Percentiles rank a stretch among this genome's conserved stretches.
These are phyloP conservation scores for Petrocephalus sullivani DNA, from an alignment of 2,797 vertebrate species.

Conservation along the genomic window DNA sequence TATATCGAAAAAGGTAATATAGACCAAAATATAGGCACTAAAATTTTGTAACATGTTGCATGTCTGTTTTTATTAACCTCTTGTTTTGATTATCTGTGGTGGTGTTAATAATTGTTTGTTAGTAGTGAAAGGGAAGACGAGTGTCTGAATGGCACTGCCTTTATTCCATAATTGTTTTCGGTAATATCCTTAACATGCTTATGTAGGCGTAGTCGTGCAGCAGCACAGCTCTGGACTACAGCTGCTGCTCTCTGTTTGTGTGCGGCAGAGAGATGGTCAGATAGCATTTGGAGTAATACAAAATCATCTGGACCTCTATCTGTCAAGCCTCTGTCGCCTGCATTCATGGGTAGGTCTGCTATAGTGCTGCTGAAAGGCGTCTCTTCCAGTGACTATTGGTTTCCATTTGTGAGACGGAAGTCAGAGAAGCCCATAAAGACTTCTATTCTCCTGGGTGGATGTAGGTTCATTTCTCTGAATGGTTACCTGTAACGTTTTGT, in stretches of 20 bases:
- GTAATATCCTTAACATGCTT: background rate
- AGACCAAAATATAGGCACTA: slow-evolving; percentile 39
- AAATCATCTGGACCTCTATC: background rate
- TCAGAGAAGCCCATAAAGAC: background rate
- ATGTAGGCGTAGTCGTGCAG: slow-evolving; percentile 8
- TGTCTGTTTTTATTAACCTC: slow-evolving; percentile 24
- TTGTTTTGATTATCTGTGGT: slow-evolving; percentile 42
- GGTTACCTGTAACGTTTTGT: slow-evolving; percentile 10
- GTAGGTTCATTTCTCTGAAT: background rate
- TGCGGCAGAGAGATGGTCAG: slow-evolving; percentile 17
- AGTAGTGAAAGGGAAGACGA: background rate
- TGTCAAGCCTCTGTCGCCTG: background rate
- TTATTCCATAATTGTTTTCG: background rate
- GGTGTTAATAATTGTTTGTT: slow-evolving; percentile 25
- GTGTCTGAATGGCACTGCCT: background rate
- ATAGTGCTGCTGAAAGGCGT: background rate
- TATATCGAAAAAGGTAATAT: slow-evolving; percentile 26
- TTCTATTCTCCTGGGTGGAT: background rate
- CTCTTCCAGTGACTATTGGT: background rate
- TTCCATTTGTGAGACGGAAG: background rate
- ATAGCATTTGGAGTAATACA: background rate
- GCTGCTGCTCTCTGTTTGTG: slow-evolving; percentile 61
- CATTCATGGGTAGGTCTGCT: background rate
- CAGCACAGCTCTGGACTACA: slow-evolving; percentile 1
- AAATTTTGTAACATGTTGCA: slow-evolving; percentile 43